phyloP scores from a whole-genome alignment of 2,113 vertebrate species.

The Galemys pyrenaicus region DNA sequence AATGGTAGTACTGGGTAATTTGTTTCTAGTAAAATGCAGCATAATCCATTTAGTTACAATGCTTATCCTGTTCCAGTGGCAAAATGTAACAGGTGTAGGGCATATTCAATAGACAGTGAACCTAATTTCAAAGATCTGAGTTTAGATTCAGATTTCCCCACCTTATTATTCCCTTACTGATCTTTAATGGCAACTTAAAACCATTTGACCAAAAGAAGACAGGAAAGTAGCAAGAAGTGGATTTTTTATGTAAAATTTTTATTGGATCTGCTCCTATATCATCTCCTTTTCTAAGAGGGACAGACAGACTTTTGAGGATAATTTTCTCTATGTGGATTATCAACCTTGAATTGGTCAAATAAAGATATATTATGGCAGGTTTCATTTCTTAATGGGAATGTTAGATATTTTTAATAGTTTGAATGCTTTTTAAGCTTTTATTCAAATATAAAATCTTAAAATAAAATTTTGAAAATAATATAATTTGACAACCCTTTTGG shows the following conservation, averaged over 20 bases:
- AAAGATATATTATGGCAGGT: too few relatives aligned
- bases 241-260: conserved; percentile 28
- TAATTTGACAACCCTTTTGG: neutral
- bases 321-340: too few relatives aligned
- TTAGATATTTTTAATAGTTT: too few relatives aligned
- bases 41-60: conserved; percentile 80
- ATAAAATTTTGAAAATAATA: neutral
- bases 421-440: neutral
- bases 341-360: too few relatives aligned
- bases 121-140: conserved; percentile 66
- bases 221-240: conserved; percentile 30
- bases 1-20: conserved; percentile 77
- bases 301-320: neutral
- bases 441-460: neutral
- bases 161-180: conserved; percentile 59
- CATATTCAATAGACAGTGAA: conserved; percentile 65
- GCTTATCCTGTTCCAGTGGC: conserved; percentile 70
- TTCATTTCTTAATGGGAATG: too few relatives aligned
- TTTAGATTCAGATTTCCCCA: conserved; percentile 65
- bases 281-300: conserved; percentile 23
- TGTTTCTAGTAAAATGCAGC: conserved; percentile 78
- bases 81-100: conserved; percentile 76
- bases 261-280: neutral
- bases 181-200: conserved; percentile 67
- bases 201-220: conserved; percentile 57